phyloP scores from a whole-genome alignment of 1,140 invertebrate genomes.

The Formica exsecta region DNA sequence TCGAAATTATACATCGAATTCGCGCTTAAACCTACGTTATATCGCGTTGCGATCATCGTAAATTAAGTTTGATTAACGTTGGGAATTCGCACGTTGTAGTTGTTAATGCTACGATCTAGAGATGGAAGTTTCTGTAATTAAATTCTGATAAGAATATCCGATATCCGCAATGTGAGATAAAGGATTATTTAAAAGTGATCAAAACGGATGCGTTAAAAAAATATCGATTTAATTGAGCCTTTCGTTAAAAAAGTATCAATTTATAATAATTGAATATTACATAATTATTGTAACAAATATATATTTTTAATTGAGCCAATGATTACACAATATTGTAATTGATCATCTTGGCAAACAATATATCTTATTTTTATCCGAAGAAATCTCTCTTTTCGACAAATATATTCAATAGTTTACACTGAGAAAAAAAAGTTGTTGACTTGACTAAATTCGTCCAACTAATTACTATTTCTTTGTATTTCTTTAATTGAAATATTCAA shows the following conservation, averaged over 20 bases:
- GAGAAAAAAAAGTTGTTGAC: too few relatives aligned
- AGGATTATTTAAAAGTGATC: not conserved
- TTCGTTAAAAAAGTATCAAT: not conserved
- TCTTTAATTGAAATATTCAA: too few relatives aligned
- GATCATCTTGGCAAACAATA: not conserved
- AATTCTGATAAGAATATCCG: conserved; percentile 5
- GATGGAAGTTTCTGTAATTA: not conserved
- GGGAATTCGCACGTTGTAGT: not conserved
- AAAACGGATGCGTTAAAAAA: not conserved
- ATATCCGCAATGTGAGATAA: not conserved
- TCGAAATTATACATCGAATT: conserved; percentile 29
- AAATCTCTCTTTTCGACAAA: not conserved
- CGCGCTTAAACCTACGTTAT: not conserved
- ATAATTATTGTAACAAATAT: conserved; percentile 10
- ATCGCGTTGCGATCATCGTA: conserved; percentile 15
- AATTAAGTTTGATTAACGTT: conserved; percentile 33
- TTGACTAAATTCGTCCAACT: too few relatives aligned
- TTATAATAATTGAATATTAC: not conserved
- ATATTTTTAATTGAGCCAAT: not conserved
- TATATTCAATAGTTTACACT: not conserved
- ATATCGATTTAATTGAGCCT: not conserved
- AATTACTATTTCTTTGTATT: too few relatives aligned
- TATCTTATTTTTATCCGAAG: not conserved
- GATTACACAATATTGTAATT: conserved; percentile 5
- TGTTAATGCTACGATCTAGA: not conserved